Conservation (phyloP, 2,113 vertebrate genomes). For the Peromyscus leucopus region DNA sequence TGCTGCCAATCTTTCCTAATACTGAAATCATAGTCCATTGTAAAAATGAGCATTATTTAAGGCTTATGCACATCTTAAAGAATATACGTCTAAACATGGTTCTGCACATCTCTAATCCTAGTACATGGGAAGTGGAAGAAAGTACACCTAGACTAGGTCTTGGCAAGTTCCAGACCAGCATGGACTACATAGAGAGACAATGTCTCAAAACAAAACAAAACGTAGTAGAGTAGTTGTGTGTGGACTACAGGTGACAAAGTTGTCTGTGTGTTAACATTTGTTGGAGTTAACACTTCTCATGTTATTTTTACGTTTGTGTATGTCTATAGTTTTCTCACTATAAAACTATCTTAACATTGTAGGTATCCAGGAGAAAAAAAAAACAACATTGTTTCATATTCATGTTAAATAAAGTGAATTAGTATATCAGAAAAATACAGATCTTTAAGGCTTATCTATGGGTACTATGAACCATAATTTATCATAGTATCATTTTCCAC, state of each 20-base stretch:
- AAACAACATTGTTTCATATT: background rate
- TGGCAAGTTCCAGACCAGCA: background rate
- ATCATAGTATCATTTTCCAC: background rate
- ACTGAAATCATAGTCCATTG: background rate
- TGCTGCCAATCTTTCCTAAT: background rate
- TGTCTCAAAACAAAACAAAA: background rate
- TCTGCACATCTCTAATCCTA: background rate
- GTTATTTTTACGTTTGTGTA: background rate
- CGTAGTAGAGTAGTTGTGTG: background rate
- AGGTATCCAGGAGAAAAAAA: background rate
- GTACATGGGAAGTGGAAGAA: background rate
- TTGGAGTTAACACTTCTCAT: background rate
- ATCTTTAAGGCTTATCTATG: background rate
- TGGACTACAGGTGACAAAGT: background rate
- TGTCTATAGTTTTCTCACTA: constrained; percentile 4
- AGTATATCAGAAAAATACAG: constrained; percentile 3
- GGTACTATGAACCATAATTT: background rate
- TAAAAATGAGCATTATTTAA: background rate
- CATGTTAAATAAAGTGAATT: background rate
- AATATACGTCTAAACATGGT: background rate
- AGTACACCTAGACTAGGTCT: too few species aligned
- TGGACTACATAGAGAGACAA: background rate
- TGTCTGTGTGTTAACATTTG: background rate
- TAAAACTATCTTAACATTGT: background rate
- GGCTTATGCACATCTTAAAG: background rate